These are phyloP conservation scores for Cataglyphis livida DNA, from an alignment of 2,888 invertebrate genomes.

Conservation along the genomic window DNA sequence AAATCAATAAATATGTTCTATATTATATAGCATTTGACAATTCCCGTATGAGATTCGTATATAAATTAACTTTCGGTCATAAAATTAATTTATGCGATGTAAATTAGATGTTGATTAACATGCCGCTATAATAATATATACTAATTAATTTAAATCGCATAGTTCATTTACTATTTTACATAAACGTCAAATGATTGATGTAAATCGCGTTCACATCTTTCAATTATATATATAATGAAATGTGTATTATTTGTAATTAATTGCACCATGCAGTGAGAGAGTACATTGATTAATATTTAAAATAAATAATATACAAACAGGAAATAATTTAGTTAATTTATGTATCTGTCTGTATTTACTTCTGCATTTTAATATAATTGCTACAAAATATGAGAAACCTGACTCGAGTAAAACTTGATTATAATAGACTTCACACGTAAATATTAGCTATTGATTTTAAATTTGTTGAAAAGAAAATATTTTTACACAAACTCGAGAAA, in stretches of 20 bases:
- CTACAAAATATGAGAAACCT: conserved; percentile 10
- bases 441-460: conserved; percentile 30
- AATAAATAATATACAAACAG: conserved; percentile 33
- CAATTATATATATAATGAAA: neutral
- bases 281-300: conserved; percentile 46
- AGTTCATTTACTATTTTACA: conserved; percentile 44
- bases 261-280: neutral
- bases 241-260: conserved; percentile 36
- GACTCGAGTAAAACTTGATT: neutral
- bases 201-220: conserved; percentile 35
- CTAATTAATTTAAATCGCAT: conserved; percentile 41
- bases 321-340: conserved; percentile 37
- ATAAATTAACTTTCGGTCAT: conserved; percentile 33
- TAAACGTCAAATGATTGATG: conserved; percentile 34
- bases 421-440: conserved; percentile 15
- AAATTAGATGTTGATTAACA: conserved; percentile 37
- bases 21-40: conserved; percentile 34
- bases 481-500: too few relatives aligned
- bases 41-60: conserved; percentile 7
- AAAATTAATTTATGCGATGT: conserved; percentile 50
- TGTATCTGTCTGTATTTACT: conserved; percentile 31
- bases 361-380: conserved; percentile 16
- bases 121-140: conserved; percentile 25
- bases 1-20: conserved; percentile 24
- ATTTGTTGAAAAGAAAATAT: neutral